Evolutionary conservation across 1,140 invertebrate genomes (phyloP).

Genomic region (Cotesia typhae): DNA sequence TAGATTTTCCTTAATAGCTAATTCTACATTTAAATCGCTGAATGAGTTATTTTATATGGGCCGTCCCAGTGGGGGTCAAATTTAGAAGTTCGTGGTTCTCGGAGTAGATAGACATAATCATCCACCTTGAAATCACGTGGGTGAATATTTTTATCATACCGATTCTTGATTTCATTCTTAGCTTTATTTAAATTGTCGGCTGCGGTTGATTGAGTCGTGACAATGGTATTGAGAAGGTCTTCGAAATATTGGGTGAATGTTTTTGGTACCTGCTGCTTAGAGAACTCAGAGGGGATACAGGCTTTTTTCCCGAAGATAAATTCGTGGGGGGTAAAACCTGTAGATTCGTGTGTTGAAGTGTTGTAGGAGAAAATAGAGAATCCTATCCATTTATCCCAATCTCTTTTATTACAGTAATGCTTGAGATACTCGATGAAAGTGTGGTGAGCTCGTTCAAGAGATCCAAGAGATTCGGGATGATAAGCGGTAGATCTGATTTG

Average conservation of each 20-base stretch:
- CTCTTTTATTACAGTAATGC: conserved; percentile 16
- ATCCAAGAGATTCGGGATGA: too few species aligned
- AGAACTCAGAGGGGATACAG: not conserved
- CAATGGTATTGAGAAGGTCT: not conserved
- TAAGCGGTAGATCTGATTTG: too few species aligned
- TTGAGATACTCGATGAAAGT: not conserved
- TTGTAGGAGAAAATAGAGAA: conserved; percentile 2
- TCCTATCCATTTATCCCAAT: conserved; percentile 48
- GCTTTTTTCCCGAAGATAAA: not conserved
- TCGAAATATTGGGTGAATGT: conserved; percentile 14
- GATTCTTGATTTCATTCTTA: not conserved
- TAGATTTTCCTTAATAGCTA: too few species aligned
- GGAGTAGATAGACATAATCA: not conserved
- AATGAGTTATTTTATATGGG: not conserved
- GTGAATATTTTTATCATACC: conserved; percentile 8
- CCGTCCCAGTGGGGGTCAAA: conserved; percentile 5
- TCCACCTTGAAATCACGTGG: not conserved
- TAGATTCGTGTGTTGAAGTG: not conserved
- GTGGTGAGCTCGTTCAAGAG: too few species aligned
- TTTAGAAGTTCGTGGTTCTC: not conserved
- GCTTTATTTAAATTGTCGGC: conserved; percentile 9
- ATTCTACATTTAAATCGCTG: too few species aligned
- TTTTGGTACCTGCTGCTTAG: not conserved
- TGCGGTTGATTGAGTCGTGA: not conserved
- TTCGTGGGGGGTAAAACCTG: conserved; percentile 7